phyloP scores from a whole-genome alignment of 2,797 vertebrate species.

The Crenuchus spilurus region DNA sequence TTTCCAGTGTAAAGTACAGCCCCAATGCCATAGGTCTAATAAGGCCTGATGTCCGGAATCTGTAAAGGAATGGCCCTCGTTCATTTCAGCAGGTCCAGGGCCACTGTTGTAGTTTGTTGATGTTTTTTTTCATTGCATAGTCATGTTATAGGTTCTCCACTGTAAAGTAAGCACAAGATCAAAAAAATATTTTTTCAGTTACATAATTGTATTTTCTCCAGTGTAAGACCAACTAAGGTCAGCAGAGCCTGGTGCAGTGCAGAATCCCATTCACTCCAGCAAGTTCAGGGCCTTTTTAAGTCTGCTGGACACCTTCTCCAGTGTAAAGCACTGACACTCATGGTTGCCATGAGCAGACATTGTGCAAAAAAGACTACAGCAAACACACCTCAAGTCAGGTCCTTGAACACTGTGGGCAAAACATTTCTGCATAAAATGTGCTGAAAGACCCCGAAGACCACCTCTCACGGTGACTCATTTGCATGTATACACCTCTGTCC shows the following conservation, averaged over 20 bases:
- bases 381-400: background rate
- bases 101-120: background rate
- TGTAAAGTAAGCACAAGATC: too few relatives aligned
- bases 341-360: background rate
- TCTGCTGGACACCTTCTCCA: conserved; percentile 10
- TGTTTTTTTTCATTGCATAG: background rate
- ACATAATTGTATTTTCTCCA: too few relatives aligned
- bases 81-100: background rate
- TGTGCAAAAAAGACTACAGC: conserved; percentile 13
- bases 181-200: too few relatives aligned
- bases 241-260: background rate
- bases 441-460: background rate
- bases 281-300: background rate
- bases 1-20: conserved; percentile 15
- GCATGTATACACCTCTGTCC: conserved; percentile 96
- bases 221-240: too few relatives aligned
- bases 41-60: too few relatives aligned
- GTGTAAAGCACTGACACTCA: conserved; percentile 5
- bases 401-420: background rate
- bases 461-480: conserved; percentile 77
- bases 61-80: background rate
- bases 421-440: background rate
- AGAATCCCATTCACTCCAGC: background rate
- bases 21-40: too few relatives aligned
- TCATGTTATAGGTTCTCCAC: background rate